phyloP scores from a whole-genome alignment of 2,797 vertebrate genomes.

The Octomys mimax region DNA sequence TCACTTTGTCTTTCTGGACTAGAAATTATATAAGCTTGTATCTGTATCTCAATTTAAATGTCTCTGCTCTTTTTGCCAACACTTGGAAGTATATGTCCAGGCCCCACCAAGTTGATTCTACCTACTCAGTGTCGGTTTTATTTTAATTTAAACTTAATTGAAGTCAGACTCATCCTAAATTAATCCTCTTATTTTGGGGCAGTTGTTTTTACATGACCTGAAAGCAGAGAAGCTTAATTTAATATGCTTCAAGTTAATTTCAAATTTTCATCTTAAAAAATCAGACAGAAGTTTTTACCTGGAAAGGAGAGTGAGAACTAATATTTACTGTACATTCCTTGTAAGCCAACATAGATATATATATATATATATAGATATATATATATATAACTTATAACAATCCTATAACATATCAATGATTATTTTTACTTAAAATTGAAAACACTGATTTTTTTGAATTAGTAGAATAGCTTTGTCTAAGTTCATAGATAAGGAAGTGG shows the following conservation, averaged over 20 bases:
- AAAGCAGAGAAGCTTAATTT: slow-evolving; percentile 6
- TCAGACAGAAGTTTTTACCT: slow-evolving; percentile 43
- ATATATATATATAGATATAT: not conserved
- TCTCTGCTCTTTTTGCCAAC: not conserved
- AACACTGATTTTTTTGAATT: not conserved
- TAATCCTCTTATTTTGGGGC: not conserved
- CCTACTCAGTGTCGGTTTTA: not conserved
- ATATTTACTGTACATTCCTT: not conserved
- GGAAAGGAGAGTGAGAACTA: not conserved
- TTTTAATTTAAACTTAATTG: not conserved
- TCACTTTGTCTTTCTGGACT: not conserved
- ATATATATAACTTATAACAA: not conserved
- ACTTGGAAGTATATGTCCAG: not conserved
- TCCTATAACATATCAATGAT: not conserved
- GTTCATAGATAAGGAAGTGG: not conserved
- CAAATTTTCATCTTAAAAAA: slow-evolving; percentile 46
- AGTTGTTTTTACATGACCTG: not conserved
- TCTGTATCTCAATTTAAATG: not conserved
- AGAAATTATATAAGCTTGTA: not conserved
- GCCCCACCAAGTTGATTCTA: not conserved
- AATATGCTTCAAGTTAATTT: not conserved
- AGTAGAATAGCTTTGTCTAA: slow-evolving; percentile 17
- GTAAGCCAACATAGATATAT: not conserved
- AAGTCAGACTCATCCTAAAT: not conserved
- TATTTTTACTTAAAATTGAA: slow-evolving; percentile 33